A percentile compares a stretch with the other conserved stretches of the same genome.
These are phyloP conservation scores for Ceratosolen solmsi DNA, from an alignment of 1,140 invertebrate species.

Conservation along the genomic window DNA sequence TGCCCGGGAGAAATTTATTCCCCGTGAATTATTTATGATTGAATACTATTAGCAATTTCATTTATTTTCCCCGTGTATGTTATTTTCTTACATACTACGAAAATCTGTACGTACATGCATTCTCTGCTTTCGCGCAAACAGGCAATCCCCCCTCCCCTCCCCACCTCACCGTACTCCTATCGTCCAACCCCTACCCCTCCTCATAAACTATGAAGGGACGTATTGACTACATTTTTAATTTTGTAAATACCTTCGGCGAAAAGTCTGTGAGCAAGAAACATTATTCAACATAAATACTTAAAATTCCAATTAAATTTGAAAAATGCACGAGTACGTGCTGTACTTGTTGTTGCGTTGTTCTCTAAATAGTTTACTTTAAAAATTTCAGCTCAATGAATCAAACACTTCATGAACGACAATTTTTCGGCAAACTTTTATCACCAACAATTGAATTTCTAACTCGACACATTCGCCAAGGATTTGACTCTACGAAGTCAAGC, in stretches of 20 bases:
- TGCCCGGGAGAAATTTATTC: neutral
- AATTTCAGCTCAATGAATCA: too few relatives aligned
- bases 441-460: too few relatives aligned
- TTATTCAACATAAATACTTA: neutral
- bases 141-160: too few relatives aligned
- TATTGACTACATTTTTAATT: neutral
- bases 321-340: too few relatives aligned
- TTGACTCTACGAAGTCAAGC: too few relatives aligned
- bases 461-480: too few relatives aligned
- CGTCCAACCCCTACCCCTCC: neutral
- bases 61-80: neutral
- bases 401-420: too few relatives aligned
- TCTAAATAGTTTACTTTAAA: too few relatives aligned
- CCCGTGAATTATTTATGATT: slow-evolving; percentile 40
- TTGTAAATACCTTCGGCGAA: neutral
- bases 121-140: neutral
- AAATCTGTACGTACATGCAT: neutral
- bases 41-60: slow-evolving; percentile 10
- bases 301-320: neutral
- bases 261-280: neutral
- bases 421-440: too few relatives aligned
- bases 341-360: too few relatives aligned
- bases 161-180: too few relatives aligned
- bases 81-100: neutral
- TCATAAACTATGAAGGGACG: neutral